Conservation (phyloP, 30 jellyfish, hydroid and myxozoan species). For the Aurelia sp. region DNA sequence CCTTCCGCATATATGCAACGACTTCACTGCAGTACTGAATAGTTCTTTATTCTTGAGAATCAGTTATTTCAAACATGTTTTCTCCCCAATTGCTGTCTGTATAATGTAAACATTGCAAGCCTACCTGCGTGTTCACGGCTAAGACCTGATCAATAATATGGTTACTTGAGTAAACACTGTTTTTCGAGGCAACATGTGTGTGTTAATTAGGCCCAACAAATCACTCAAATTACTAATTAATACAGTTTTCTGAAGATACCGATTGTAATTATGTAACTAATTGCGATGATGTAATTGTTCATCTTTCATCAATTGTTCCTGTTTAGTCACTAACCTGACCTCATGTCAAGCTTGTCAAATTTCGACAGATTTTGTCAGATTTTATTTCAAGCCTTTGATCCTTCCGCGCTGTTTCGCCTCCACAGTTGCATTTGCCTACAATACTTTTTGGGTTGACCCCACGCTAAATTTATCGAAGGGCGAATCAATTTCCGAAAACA, state of each 20-base stretch:
- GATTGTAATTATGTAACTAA: slow-evolving; percentile 1
- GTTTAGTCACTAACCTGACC: too few species aligned
- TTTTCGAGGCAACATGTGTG: neutral
- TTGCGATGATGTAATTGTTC: too few species aligned
- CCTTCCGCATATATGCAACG: neutral
- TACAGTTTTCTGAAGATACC: slow-evolving; percentile 4
- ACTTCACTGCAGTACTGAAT: neutral
- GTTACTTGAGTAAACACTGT: neutral
- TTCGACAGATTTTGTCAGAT: too few species aligned
- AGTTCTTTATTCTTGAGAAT: neutral
- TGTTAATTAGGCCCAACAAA: slow-evolving; percentile 22
- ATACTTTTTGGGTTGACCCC: too few species aligned
- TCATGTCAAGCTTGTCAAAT: too few species aligned
- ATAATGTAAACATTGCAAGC: slow-evolving; percentile 13
- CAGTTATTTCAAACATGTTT: neutral
- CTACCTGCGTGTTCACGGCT: slow-evolving; percentile 12
- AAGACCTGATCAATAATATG: neutral
- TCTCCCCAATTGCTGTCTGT: slow-evolving; percentile 22
- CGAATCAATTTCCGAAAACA: too few species aligned
- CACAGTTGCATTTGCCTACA: too few species aligned
- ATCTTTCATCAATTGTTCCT: too few species aligned
- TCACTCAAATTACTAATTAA: slow-evolving; percentile 25
- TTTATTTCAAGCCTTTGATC: too few species aligned
- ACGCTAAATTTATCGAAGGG: too few species aligned
- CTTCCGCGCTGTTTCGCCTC: too few species aligned